phyloP scores from a whole-genome alignment of 2,797 vertebrate genomes.

The Manis pentadactyla region DNA sequence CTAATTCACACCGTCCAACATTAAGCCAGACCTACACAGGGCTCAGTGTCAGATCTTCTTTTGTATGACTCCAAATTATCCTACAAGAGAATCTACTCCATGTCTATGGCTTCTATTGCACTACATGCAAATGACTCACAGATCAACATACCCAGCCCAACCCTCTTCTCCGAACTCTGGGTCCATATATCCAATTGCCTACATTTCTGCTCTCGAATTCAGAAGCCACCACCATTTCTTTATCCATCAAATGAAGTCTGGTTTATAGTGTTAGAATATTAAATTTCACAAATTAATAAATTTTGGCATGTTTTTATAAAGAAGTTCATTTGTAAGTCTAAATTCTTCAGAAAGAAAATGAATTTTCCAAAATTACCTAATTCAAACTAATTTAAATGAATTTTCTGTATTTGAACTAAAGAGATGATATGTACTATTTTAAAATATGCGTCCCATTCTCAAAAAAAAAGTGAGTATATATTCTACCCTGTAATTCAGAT shows the following conservation, averaged over 20 bases:
- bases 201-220: not conserved
- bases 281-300: not conserved
- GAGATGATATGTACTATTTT: not conserved
- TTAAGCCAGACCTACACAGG: not conserved
- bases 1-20: not conserved
- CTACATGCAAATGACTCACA: not conserved
- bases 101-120: not conserved
- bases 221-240: not conserved
- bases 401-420: conserved; percentile 31
- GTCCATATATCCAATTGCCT: no score
- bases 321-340: not conserved
- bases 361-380: no score
- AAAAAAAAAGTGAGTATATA: not conserved
- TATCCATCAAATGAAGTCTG: not conserved
- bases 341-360: not conserved
- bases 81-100: not conserved
- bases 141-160: not conserved
- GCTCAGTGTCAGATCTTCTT: not conserved
- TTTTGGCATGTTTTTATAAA: not conserved
- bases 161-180: not conserved
- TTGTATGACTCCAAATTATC: not conserved
- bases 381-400: no score
- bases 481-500: conserved; percentile 11
- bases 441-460: conserved; percentile 10
- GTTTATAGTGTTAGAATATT: not conserved